Conservation (phyloP, 2,113 vertebrate genomes). For the Fulmarus glacialis region DNA sequence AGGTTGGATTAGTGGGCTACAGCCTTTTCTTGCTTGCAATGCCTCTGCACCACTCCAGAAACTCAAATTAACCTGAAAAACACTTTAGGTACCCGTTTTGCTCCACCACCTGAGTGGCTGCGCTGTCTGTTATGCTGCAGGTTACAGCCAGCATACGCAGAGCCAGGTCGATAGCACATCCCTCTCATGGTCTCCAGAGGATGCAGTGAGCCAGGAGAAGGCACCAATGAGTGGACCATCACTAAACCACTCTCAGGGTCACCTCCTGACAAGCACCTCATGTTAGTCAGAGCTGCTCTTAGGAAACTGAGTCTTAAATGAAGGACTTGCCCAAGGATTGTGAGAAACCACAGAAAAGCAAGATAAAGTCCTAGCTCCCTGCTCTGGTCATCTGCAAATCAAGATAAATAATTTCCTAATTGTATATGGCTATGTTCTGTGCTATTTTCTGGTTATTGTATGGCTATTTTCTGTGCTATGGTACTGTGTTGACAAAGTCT, state of each 20-base stretch:
- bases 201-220: neutral
- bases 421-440: neutral
- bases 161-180: neutral
- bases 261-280: neutral
- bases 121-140: rapidly evolving
- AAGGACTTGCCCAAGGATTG: neutral
- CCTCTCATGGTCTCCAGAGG: neutral
- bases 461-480: neutral
- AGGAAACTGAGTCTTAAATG: neutral
- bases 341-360: neutral
- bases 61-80: neutral
- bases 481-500: neutral
- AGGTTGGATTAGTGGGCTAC: neutral
- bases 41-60: neutral
- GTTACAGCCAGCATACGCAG: rapidly evolving
- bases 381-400: neutral
- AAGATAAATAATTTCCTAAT: neutral
- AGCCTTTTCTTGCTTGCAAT: neutral
- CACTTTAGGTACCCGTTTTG: neutral
- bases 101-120: neutral
- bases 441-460: neutral
- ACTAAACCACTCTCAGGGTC: neutral
- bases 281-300: neutral
- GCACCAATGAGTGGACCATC: neutral
- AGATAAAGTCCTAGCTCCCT: neutral